Conservation (phyloP, 1,140 invertebrate genomes). For the Medauroidea extradentata region DNA sequence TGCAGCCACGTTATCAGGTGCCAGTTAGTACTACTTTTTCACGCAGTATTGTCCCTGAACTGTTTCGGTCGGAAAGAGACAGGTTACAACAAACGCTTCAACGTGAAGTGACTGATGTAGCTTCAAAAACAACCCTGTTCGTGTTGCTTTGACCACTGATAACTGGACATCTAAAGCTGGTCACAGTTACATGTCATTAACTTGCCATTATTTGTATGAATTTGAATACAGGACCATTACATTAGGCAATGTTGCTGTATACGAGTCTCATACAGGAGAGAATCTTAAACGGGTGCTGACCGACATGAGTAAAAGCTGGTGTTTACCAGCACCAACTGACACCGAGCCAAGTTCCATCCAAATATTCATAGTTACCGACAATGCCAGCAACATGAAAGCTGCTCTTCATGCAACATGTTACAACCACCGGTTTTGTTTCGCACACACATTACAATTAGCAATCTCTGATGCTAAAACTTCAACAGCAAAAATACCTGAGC, state of each 20-base stretch:
- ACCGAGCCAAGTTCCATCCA: conserved; percentile 8
- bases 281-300: conserved; percentile 18
- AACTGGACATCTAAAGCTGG: conserved; percentile 25
- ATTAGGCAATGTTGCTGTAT: conserved; percentile 17
- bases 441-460: too few species aligned
- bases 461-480: too few species aligned
- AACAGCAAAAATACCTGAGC: conserved; percentile 10
- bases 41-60: conserved; percentile 20
- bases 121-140: not conserved
- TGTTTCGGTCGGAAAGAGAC: conserved; percentile 18
- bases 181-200: conserved; percentile 26
- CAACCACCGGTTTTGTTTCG: too few species aligned
- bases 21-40: conserved; percentile 19
- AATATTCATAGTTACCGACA: conserved; percentile 10
- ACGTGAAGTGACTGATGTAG: conserved; percentile 10
- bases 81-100: conserved; percentile 4
- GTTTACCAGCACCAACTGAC: conserved; percentile 8
- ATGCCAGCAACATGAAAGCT: too few species aligned
- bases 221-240: conserved; percentile 21
- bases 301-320: conserved; percentile 12
- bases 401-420: conserved; percentile 10
- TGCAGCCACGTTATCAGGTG: conserved; percentile 22
- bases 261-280: conserved; percentile 14
- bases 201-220: conserved; percentile 24
- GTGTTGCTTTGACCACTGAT: conserved; percentile 22